Percentiles rank a stretch among this genome's conserved stretches.
Conservation (phyloP, 1,140 invertebrate species). For the Plutomurus gul region DNA sequence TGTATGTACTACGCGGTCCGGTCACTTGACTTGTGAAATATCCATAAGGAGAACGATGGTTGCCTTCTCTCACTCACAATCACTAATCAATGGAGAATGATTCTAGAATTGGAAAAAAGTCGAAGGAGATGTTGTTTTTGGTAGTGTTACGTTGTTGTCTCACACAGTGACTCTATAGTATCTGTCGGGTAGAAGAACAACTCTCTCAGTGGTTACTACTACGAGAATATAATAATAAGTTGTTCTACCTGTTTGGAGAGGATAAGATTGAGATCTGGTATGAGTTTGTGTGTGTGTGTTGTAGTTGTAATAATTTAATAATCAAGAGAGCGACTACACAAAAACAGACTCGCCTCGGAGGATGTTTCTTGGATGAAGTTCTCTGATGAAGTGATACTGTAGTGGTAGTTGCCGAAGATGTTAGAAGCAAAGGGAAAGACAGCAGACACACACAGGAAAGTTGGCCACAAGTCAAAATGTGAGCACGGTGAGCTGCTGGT, state of each 20-base stretch:
- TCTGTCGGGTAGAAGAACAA: background rate
- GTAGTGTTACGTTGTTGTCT: no score
- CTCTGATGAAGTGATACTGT: constrained; percentile 9
- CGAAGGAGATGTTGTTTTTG: no score
- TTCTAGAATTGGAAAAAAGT: no score
- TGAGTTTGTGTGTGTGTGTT: background rate
- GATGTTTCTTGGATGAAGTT: constrained; percentile 15
- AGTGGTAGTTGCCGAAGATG: constrained; percentile 10
- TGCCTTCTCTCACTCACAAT: no score
- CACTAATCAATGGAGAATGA: no score
- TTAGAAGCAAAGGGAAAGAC: background rate
- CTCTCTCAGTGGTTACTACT: background rate
- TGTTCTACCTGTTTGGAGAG: background rate
- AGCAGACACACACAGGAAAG: background rate
- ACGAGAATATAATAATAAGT: background rate
- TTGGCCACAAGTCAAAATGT: constrained; percentile 26
- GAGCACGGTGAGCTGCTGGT: background rate
- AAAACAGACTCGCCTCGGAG: background rate
- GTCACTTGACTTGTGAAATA: background rate
- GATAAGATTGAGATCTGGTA: background rate
- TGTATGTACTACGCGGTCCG: no score
- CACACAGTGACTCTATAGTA: no score
- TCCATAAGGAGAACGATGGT: no score
- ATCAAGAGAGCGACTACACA: background rate
- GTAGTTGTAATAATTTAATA: background rate